Conservation (phyloP, 2,888 invertebrate genomes). For the Zhuqinia jingwanae region DNA sequence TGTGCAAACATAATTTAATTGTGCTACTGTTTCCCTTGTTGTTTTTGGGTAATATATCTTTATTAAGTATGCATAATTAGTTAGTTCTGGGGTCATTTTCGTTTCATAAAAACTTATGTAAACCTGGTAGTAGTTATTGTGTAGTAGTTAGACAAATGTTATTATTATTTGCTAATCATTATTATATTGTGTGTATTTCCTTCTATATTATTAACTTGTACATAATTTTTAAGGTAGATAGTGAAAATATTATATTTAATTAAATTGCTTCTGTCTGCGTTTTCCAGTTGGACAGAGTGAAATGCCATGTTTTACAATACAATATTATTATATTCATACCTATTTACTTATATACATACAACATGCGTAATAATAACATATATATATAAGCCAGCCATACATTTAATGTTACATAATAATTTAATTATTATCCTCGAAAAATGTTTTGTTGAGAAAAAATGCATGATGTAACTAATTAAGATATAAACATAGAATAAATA, state of each 20-base stretch:
- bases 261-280: constrained; percentile 55
- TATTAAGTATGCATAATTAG: not conserved
- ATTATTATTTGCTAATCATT: constrained; percentile 17
- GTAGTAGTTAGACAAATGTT: constrained; percentile 30
- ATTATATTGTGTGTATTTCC: constrained; percentile 12
- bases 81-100: constrained; percentile 22
- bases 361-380: too few relatives aligned
- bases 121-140: not conserved
- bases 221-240: constrained; percentile 42
- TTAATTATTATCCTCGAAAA: constrained; percentile 9
- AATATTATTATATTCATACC: constrained; percentile 48
- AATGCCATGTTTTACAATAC: constrained; percentile 68
- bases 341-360: too few relatives aligned
- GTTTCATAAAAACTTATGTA: not conserved
- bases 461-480: constrained; percentile 1
- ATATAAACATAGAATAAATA: not conserved
- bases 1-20: constrained; percentile 27
- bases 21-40: constrained; percentile 30
- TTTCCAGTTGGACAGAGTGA: constrained; percentile 29
- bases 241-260: too few relatives aligned
- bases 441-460: not conserved
- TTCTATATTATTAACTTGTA: constrained; percentile 26
- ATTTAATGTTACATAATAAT: constrained; percentile 52
- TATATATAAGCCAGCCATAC: constrained; percentile 55
- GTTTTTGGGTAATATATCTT: not conserved